Evolutionary conservation across 2,888 invertebrate species (phyloP), one percentile per base, ranked within the genome.

Genomic region (Drosophila engyochracea): DNA sequence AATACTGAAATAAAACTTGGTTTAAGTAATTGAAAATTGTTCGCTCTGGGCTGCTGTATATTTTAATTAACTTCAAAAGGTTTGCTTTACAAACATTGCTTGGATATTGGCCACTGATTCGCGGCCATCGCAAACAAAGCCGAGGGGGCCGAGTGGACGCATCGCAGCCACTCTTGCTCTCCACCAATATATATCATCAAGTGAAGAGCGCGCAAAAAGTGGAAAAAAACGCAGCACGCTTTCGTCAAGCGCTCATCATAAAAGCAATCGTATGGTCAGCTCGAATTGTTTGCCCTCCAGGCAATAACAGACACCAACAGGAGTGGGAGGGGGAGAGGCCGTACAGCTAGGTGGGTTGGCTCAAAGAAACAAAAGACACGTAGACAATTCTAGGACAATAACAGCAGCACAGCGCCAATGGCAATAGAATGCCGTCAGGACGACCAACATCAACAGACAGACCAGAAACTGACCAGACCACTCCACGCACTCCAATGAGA

Each of bases 41-140:
- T 59, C 63, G 53, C 44, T 41, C 19, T 30, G 41, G 41, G 44
- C 52, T 59, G 58, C 65, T 30, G 58, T 62, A 49, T 35, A 87
- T 88, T 90, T 90, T 86, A 86, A 86, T 86, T 86, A 86, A 86
- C 83, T 85, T 73, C 67, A 71, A 90, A 85, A 85, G 81, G 89
- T 77, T 83, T 77, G 65, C 66, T 77, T 47, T 51, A 60, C 62
- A 77, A 80, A 85, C 74, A 85, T 35, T 54, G 44, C 31, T 60
- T 54, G 70, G 73, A 76, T 90, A 90, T 88, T 90, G 89, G 72
- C 83, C 83, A 60, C 85, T 73, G 85, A 90, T 86, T 86, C 85
- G 89, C 68, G 85, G 88, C 88, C 74, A 84, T 59, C 64, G 76
- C 64, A 87, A 84, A 89, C 79, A 85, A 74, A 84, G 90, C 68